A percentile compares a stretch with the other conserved stretches of the same genome.
These are phyloP conservation scores for Drosophila peninsularis DNA, from an alignment of 2,888 invertebrate genomes.

Conservation along the genomic window DNA sequence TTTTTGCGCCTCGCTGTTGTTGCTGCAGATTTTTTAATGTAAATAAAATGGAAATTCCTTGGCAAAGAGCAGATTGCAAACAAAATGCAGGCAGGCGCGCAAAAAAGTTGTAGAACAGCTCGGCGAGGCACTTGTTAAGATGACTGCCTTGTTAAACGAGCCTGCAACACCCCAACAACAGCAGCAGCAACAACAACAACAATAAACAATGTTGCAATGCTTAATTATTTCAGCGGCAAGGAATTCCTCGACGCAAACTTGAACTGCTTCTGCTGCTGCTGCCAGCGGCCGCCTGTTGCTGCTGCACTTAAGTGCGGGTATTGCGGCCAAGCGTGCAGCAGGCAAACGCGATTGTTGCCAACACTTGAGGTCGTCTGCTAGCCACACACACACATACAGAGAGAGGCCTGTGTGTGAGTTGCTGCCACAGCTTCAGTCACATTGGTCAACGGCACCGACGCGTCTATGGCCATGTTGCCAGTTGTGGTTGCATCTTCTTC, in stretches of 20 bases:
- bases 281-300: slow-evolving; percentile 36
- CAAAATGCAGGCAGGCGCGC: slow-evolving; percentile 33
- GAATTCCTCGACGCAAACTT: slow-evolving; percentile 77
- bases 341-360: slow-evolving; percentile 68
- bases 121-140: slow-evolving; percentile 75
- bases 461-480: slow-evolving; percentile 70
- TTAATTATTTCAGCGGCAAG: slow-evolving; percentile 81
- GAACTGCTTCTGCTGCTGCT: slow-evolving; percentile 70
- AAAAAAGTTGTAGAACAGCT: slow-evolving; percentile 71
- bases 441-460: slow-evolving; percentile 77
- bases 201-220: slow-evolving; percentile 80
- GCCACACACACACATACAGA: slow-evolving; percentile 11
- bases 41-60: slow-evolving; percentile 78
- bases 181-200: slow-evolving; percentile 46
- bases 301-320: slow-evolving; percentile 53
- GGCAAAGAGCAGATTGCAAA: slow-evolving; percentile 31
- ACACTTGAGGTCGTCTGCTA: slow-evolving; percentile 77
- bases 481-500: slow-evolving; percentile 38
- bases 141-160: slow-evolving; percentile 79
- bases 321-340: slow-evolving; percentile 69
- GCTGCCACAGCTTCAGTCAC: slow-evolving; percentile 40
- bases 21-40: slow-evolving; percentile 49
- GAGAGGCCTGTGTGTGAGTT: not conserved
- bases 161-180: slow-evolving; percentile 74
- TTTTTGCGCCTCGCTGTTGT: slow-evolving; percentile 29